Evolutionary conservation across 2,113 vertebrate genomes (phyloP).

Genomic region (Grammomys dolichurus): DNA sequence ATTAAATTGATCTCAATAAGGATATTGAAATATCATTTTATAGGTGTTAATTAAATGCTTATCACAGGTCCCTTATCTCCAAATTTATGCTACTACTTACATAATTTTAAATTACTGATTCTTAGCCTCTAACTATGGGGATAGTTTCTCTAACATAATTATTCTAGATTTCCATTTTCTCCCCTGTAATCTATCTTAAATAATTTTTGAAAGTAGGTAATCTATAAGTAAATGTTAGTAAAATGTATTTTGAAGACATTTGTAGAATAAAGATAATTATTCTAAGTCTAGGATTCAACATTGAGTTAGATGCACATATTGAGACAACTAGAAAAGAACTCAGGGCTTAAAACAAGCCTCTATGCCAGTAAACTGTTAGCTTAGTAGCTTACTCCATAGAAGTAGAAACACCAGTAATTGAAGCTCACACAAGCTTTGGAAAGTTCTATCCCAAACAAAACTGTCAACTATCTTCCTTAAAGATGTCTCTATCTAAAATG

Average conservation of each 20-base stretch:
- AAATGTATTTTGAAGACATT: slow-evolving; percentile 39
- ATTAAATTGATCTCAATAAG: slow-evolving; percentile 43
- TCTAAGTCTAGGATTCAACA: slow-evolving; percentile 46
- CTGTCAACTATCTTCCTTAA: slow-evolving; percentile 51
- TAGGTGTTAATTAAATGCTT: slow-evolving; percentile 55
- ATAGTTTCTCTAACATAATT: slow-evolving; percentile 60
- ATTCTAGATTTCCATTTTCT: slow-evolving; percentile 48
- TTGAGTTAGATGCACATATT: not conserved
- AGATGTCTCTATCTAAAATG: slow-evolving; percentile 56
- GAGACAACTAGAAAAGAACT: slow-evolving; percentile 33
- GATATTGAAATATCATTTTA: slow-evolving; percentile 61
- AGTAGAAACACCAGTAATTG: not conserved
- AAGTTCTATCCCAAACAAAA: slow-evolving; percentile 39
- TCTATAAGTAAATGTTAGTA: slow-evolving; percentile 46
- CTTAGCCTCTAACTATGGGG: slow-evolving; percentile 43
- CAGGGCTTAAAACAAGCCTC: slow-evolving; percentile 28
- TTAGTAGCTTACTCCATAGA: slow-evolving; percentile 43
- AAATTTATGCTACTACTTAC: slow-evolving; percentile 68
- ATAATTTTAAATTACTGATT: slow-evolving; percentile 58
- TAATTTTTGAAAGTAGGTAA: slow-evolving; percentile 20
- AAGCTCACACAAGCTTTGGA: not conserved
- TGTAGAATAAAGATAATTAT: slow-evolving; percentile 28
- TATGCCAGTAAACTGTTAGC: slow-evolving; percentile 13
- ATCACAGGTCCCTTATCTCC: slow-evolving; percentile 28
- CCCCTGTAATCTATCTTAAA: slow-evolving; percentile 34